Percentiles rank a stretch among this genome's conserved stretches.
Conservation (phyloP, 2,797 vertebrate species). For the Arrhamphus sclerolepis region DNA sequence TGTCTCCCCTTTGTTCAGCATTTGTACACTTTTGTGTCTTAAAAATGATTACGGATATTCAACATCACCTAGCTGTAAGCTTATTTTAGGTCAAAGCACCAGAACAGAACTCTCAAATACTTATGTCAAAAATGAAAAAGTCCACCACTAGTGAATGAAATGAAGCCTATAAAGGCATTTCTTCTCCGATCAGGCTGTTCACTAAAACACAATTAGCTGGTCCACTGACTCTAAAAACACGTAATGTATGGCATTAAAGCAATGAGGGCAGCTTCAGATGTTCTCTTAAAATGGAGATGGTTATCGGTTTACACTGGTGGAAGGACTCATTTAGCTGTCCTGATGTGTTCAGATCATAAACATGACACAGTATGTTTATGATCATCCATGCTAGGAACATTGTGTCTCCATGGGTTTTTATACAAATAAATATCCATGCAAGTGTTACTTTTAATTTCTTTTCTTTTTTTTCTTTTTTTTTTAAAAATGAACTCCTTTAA, state of each 20-base stretch:
- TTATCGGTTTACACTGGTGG: neutral
- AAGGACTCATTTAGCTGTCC: constrained; percentile 14
- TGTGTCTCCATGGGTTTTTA: constrained; percentile 14
- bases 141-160: neutral
- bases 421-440: neutral
- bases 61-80: too few relatives aligned
- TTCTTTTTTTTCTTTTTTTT: too few relatives aligned
- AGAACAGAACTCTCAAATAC: too few relatives aligned
- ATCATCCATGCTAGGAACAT: constrained; percentile 18
- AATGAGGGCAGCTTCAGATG: neutral
- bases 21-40: neutral
- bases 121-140: neutral
- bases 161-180: neutral
- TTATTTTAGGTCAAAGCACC: too few relatives aligned
- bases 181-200: neutral
- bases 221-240: constrained; percentile 6
- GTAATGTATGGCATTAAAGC: constrained; percentile 6
- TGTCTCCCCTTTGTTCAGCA: neutral
- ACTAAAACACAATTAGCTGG: constrained; percentile 13
- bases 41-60: neutral
- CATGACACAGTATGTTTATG: neutral
- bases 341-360: constrained; percentile 33
- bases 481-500: too few relatives aligned
- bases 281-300: constrained; percentile 18
- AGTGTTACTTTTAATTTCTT: too few relatives aligned